These are phyloP conservation scores for Acrobasis consociella DNA, from an alignment of 2,888 invertebrate species.

Conservation along the genomic window DNA sequence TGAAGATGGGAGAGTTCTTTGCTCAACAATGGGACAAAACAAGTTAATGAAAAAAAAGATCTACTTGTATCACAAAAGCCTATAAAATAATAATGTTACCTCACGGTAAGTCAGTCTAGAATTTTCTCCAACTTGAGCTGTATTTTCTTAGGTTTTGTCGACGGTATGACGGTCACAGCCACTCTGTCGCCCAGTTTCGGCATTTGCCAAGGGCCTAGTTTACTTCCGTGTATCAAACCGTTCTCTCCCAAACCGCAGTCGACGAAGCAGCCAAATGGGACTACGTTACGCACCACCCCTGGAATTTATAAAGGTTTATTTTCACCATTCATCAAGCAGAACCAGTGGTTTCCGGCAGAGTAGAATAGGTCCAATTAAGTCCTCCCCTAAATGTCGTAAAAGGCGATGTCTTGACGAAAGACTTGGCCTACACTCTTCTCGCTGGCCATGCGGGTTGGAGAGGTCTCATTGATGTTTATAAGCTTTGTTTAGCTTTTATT, in stretches of 20 bases:
- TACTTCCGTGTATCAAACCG: constrained; percentile 87
- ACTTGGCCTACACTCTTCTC: no score
- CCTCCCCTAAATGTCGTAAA: no score
- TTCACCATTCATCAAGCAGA: no score
- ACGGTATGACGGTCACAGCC: constrained; percentile 83
- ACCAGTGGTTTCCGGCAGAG: no score
- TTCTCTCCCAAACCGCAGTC: constrained; percentile 90
- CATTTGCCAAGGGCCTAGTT: constrained; percentile 75
- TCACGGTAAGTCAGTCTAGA: constrained; percentile 50
- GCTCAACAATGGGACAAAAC: no score
- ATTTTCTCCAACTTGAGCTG: constrained; percentile 76
- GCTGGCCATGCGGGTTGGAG: no score
- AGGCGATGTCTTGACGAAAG: no score
- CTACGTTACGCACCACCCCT: constrained; percentile 93
- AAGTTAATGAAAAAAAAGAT: no score
- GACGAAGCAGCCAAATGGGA: constrained; percentile 95
- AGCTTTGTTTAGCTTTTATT: no score
- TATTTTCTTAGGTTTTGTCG: constrained; percentile 84
- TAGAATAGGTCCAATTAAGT: no score
- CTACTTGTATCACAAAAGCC: constrained; percentile 9
- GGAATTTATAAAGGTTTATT: constrained; percentile 30
- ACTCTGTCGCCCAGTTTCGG: constrained; percentile 87
- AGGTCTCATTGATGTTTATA: no score
- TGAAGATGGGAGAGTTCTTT: no score
- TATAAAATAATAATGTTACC: constrained; percentile 31